phyloP scores from a whole-genome alignment of 2,797 vertebrate species.

The Cyprinella venusta region DNA sequence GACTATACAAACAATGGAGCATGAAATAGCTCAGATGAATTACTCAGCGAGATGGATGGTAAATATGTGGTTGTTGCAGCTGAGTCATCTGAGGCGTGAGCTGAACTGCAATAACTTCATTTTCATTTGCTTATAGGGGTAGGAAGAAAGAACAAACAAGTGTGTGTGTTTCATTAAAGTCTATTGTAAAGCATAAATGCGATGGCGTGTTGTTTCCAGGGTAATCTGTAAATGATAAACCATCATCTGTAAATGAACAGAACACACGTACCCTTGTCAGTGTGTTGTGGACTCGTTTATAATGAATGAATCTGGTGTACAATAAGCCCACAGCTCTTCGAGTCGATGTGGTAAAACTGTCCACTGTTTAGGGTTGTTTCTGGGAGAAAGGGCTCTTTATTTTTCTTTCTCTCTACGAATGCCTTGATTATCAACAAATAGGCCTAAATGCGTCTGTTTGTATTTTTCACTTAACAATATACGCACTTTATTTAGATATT shows the following conservation, averaged over 20 bases:
- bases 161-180: not conserved
- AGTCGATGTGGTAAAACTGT: not conserved
- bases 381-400: not conserved
- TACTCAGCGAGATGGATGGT: constrained; percentile 1
- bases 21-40: not conserved
- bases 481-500: not conserved
- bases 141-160: not conserved
- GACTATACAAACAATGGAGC: not conserved
- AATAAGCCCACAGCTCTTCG: not conserved
- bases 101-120: not conserved
- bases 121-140: not conserved
- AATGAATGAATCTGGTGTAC: not conserved
- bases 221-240: not conserved
- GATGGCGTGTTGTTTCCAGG: no score
- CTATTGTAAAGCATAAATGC: not conserved
- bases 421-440: not conserved
- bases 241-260: not conserved
- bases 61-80: constrained; percentile 25
- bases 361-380: not conserved
- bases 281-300: not conserved
- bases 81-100: not conserved
- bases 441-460: not conserved
- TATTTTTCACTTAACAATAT: not conserved
- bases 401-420: not conserved
- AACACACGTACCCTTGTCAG: no score